Percentiles rank a stretch among this genome's conserved stretches.
phyloP scores from a whole-genome alignment of 2,888 invertebrate species.

The Clusia tigrina region DNA sequence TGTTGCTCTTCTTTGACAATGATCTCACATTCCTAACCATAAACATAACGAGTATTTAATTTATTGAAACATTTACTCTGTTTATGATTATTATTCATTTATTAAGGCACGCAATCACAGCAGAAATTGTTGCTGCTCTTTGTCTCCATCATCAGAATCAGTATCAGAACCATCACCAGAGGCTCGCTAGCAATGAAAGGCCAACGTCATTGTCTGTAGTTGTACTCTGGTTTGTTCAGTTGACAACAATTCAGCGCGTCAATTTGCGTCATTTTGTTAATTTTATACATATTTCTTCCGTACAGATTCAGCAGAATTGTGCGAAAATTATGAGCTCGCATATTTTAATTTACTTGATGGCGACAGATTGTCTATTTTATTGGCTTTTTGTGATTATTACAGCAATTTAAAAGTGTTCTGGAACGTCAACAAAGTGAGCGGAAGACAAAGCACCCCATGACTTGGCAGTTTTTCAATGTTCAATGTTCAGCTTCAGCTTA shows the following conservation, averaged over 20 bases:
- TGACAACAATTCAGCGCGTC: too few relatives aligned
- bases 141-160: background rate
- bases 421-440: too few relatives aligned
- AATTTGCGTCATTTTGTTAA: too few relatives aligned
- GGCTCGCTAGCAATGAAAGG: too few relatives aligned
- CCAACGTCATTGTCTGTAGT: too few relatives aligned
- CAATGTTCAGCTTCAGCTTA: too few relatives aligned
- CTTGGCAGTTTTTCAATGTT: too few relatives aligned
- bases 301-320: background rate
- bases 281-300: too few relatives aligned
- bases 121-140: constrained; percentile 2
- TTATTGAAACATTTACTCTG: constrained; percentile 21
- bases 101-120: constrained; percentile 19
- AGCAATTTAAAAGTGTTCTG: background rate
- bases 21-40: background rate
- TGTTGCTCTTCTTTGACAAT: constrained; percentile 10
- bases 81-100: constrained; percentile 10
- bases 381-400: background rate
- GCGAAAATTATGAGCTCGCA: background rate
- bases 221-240: too few relatives aligned
- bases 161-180: too few relatives aligned
- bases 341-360: background rate
- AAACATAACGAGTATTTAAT: constrained; percentile 11
- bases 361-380: background rate
- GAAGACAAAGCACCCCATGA: background rate